Conservation (phyloP, 2,888 invertebrate genomes). For the Drosophila paranaensis region DNA sequence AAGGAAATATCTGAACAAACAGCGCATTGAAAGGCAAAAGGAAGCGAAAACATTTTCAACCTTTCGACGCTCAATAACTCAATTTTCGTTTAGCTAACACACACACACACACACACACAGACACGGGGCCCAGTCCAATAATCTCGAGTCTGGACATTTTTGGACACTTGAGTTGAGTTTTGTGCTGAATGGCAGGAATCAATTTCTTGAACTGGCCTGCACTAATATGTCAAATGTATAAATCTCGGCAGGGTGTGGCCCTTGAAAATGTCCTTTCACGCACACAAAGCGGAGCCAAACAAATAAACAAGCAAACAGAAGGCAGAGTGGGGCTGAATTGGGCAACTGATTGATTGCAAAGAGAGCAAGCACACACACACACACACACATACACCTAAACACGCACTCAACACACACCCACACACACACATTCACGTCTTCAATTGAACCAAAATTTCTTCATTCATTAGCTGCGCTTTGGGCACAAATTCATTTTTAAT, state of each 20-base stretch:
- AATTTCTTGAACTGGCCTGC: constrained; percentile 72
- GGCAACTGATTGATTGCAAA: constrained; percentile 71
- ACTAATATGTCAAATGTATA: constrained; percentile 78
- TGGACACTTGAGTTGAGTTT: constrained; percentile 51
- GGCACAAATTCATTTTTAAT: constrained; percentile 78
- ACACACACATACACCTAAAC: constrained; percentile 18
- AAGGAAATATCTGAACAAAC: constrained; percentile 12
- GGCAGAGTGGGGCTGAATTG: constrained; percentile 44
- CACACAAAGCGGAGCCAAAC: constrained; percentile 35
- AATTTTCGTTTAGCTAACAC: constrained; percentile 55
- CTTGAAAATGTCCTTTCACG: constrained; percentile 35
- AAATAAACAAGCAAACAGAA: constrained; percentile 51
- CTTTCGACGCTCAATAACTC: constrained; percentile 61
- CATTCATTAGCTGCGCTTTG: constrained; percentile 74
- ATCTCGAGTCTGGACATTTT: constrained; percentile 43
- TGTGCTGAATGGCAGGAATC: constrained; percentile 70
- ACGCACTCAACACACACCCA: constrained; percentile 23
- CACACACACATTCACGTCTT: constrained; percentile 3
- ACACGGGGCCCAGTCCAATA: constrained; percentile 5
- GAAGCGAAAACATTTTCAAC: constrained; percentile 49
- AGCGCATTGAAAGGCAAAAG: constrained; percentile 2
- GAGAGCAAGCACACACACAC: constrained; percentile 13
- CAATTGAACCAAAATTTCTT: constrained; percentile 53
- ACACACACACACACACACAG: not conserved
- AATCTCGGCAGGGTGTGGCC: constrained; percentile 37